Evolutionary conservation across 2,113 vertebrate species (phyloP).

Genomic region (Mellivora capensis): DNA sequence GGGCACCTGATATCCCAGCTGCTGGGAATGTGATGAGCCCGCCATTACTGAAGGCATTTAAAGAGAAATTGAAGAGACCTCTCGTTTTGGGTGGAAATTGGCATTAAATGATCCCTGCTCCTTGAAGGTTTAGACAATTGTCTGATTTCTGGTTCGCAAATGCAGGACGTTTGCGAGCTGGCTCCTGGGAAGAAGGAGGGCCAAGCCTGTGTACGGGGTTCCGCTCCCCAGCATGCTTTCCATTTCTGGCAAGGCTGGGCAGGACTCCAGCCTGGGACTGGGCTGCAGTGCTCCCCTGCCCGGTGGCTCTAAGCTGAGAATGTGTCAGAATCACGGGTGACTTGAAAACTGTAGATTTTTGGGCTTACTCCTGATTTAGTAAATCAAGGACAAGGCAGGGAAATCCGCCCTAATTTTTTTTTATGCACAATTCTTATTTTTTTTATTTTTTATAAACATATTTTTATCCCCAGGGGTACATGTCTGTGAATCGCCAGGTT

Average conservation of each 20-base stretch:
- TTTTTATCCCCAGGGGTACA: too few species aligned
- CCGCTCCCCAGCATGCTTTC: fast-evolving
- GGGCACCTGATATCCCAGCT: background rate
- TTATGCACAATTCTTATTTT: too few species aligned
- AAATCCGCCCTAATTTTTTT: too few species aligned
- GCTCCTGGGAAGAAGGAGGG: background rate
- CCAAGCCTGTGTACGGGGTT: background rate
- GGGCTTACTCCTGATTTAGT: background rate
- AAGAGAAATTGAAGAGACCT: background rate
- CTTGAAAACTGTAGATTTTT: background rate
- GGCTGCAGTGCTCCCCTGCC: too few species aligned
- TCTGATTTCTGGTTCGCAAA: background rate
- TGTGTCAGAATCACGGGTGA: background rate
- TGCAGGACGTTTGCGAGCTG: fast-evolving
- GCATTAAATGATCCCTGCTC: background rate
- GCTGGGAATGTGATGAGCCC: background rate
- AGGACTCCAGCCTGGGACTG: background rate
- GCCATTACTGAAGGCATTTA: background rate
- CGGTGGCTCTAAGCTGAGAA: background rate
- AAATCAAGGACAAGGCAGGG: background rate
- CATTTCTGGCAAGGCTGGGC: background rate
- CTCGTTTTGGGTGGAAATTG: background rate
- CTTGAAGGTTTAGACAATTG: background rate
- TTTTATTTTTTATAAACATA: too few species aligned
- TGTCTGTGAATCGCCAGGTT: too few species aligned